These are phyloP conservation scores for Siniperca knerii DNA, from an alignment of 2,113 vertebrate species.

Conservation along the genomic window DNA sequence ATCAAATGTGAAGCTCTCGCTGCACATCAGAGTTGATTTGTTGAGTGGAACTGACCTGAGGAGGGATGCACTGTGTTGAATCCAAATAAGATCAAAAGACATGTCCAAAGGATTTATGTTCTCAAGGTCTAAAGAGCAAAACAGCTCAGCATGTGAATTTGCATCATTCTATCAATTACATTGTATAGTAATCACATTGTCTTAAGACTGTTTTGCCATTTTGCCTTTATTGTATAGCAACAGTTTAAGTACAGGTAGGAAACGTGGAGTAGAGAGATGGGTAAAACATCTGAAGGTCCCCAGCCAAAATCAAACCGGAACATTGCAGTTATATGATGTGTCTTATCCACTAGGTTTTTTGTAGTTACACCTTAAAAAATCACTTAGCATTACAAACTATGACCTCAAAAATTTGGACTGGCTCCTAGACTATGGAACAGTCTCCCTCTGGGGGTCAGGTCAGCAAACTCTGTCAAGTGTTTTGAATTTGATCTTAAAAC, in stretches of 20 bases:
- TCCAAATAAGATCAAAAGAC: constrained; percentile 64
- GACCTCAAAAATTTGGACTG: background rate
- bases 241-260: background rate
- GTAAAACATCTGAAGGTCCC: background rate
- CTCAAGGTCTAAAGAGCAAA: background rate
- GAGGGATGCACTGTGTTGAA: constrained; percentile 39
- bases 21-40: constrained; percentile 51
- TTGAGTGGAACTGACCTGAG: constrained; percentile 59
- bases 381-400: background rate
- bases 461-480: too few species aligned
- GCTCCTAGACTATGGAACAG: too few species aligned
- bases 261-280: too few species aligned
- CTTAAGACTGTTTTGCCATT: background rate
- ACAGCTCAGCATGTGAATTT: background rate
- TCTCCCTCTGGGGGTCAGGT: too few species aligned
- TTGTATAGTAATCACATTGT: background rate
- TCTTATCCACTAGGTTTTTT: too few species aligned
- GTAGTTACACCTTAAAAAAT: too few species aligned
- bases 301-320: too few species aligned
- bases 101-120: constrained; percentile 27
- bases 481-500: too few species aligned
- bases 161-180: background rate
- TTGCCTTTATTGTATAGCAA: background rate
- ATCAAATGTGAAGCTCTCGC: constrained; percentile 54
- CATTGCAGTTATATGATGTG: too few species aligned